phyloP scores from a whole-genome alignment of 2,888 invertebrate species.

The Hyalella azteca region DNA sequence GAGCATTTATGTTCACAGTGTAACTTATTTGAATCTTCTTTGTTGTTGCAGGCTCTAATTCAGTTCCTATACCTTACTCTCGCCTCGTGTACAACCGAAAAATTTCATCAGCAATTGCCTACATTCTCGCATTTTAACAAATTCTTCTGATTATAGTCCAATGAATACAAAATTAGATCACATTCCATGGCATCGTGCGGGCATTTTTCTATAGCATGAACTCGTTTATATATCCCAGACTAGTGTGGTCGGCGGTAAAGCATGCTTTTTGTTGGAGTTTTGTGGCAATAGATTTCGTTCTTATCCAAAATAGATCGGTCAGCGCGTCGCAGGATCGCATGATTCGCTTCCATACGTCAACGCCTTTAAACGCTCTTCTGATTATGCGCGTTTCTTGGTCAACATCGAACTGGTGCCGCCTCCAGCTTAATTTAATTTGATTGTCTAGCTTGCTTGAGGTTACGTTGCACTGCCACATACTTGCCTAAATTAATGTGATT shows the following conservation, averaged over 20 bases:
- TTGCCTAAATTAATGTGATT: no score
- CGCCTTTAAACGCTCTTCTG: not conserved
- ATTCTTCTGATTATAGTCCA: constrained; percentile 24
- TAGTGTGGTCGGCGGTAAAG: constrained; percentile 30
- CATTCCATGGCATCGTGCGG: constrained; percentile 1
- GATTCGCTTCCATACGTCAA: constrained; percentile 1
- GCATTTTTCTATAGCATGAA: constrained; percentile 25
- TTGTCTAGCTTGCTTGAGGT: not conserved
- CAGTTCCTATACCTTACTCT: constrained; percentile 29
- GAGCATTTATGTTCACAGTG: no score
- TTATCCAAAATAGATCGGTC: constrained; percentile 37
- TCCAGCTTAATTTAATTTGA: constrained; percentile 7
- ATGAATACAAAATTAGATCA: constrained; percentile 33
- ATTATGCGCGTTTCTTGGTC: not conserved
- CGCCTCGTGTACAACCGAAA: not conserved
- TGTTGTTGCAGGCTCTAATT: no score
- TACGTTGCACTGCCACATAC: no score
- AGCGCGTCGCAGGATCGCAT: constrained; percentile 27
- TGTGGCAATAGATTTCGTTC: constrained; percentile 29
- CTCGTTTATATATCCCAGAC: constrained; percentile 33
- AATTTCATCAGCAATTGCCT: constrained; percentile 8
- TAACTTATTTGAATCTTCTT: no score
- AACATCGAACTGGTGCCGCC: not conserved
- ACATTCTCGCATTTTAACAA: constrained; percentile 22
- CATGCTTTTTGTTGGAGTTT: constrained; percentile 20